phyloP scores from a whole-genome alignment of 2,113 vertebrate species.

The Bostrychus sinensis region DNA sequence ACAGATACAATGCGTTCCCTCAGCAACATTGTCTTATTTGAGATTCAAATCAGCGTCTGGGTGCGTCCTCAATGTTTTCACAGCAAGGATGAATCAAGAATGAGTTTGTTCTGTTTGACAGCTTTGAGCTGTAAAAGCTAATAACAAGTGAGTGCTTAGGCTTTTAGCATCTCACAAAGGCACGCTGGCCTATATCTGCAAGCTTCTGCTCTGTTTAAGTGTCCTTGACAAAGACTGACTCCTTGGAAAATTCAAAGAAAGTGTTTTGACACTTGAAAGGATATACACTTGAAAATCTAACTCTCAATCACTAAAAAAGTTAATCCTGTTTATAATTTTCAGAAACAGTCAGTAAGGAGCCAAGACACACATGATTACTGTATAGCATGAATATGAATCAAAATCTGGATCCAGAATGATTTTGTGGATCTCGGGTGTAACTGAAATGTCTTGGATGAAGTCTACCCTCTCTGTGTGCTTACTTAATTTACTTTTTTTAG shows the following conservation, averaged over 20 bases:
- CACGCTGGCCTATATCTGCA: conserved; percentile 1
- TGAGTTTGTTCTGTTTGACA: conserved; percentile 20
- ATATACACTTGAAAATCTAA: too few relatives aligned
- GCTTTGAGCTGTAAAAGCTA: conserved; percentile 18
- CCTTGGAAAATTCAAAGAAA: neutral
- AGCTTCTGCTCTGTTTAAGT: conserved; percentile 7
- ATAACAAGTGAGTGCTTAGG: neutral
- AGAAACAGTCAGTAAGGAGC: too few relatives aligned
- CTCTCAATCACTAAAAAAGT: too few relatives aligned
- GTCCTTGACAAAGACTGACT: conserved; percentile 10
- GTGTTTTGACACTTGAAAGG: neutral
- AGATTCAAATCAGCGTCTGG: conserved; percentile 29
- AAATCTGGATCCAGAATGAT: too few relatives aligned
- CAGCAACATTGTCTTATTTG: conserved; percentile 13
- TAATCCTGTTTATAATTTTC: too few relatives aligned
- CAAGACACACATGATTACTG: too few relatives aligned
- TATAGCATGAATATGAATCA: too few relatives aligned
- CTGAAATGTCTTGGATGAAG: too few relatives aligned
- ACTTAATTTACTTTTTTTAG: too few relatives aligned
- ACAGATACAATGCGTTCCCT: conserved; percentile 22
- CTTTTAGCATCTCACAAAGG: conserved; percentile 1
- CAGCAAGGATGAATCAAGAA: conserved; percentile 12
- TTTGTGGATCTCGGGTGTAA: too few relatives aligned
- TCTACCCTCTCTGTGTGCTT: too few relatives aligned
- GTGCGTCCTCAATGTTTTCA: conserved; percentile 21